Percentiles rank a stretch among this genome's conserved stretches.
These are phyloP conservation scores for Megaceryle torquata DNA, from an alignment of 2,113 vertebrate genomes.

Conservation along the genomic window DNA sequence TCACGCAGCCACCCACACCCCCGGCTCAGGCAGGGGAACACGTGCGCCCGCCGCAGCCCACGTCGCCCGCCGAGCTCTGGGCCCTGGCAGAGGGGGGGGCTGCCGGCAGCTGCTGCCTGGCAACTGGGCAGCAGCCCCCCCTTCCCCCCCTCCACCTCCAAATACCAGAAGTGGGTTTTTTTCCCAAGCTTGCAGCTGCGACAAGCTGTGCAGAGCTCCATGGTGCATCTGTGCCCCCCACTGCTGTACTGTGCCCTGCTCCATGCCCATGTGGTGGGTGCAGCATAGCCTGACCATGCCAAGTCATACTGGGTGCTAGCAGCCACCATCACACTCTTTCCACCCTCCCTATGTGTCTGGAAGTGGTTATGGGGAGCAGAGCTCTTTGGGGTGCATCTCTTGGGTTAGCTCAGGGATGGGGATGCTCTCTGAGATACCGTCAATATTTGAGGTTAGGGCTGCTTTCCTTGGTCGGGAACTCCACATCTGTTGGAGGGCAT, in stretches of 20 bases:
- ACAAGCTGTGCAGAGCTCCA: rapidly evolving
- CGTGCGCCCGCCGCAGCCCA: conserved; percentile 40
- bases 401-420: background rate
- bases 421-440: rapidly evolving
- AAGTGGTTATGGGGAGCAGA: background rate
- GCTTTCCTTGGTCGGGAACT: background rate
- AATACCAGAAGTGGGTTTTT: background rate
- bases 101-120: conserved; percentile 34
- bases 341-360: background rate
- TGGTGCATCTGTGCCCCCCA: background rate
- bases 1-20: conserved; percentile 46
- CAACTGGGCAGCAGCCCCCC: background rate
- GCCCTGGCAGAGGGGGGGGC: background rate
- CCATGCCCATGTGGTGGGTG: rapidly evolving
- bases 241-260: rapidly evolving
- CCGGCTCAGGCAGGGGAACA: conserved; percentile 56
- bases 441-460: background rate
- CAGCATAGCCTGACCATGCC: background rate
- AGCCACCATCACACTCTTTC: rapidly evolving
- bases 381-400: background rate
- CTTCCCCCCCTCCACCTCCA: background rate
- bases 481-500: background rate
- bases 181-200: background rate
- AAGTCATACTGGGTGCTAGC: background rate
- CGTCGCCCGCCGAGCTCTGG: background rate